These are phyloP conservation scores for Melinaea menophilus DNA, from an alignment of 2,888 invertebrate species.

Conservation along the genomic window DNA sequence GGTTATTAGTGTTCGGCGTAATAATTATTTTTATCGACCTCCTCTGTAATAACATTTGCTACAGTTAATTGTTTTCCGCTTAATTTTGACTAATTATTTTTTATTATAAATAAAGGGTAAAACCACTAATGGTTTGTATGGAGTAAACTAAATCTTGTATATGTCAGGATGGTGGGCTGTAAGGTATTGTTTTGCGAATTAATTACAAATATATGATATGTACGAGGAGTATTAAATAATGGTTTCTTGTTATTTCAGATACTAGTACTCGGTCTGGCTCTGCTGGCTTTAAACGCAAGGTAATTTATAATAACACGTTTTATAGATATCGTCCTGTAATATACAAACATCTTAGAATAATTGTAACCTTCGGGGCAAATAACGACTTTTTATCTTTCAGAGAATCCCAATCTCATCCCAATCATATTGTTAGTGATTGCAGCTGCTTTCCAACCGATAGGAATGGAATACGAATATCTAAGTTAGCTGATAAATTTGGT, in stretches of 20 bases:
- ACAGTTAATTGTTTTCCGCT: slow-evolving; percentile 30
- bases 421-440: slow-evolving; percentile 34
- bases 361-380: too few species aligned
- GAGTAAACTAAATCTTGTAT: neutral
- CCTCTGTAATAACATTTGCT: slow-evolving; percentile 31
- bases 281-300: slow-evolving; percentile 14
- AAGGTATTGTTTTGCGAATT: slow-evolving; percentile 12
- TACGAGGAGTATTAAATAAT: neutral
- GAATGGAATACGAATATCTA: slow-evolving; percentile 29
- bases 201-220: neutral
- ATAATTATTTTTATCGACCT: slow-evolving; percentile 19
- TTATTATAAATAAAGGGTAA: slow-evolving; percentile 24
- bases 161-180: slow-evolving; percentile 15
- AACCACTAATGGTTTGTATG: neutral
- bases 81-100: slow-evolving; percentile 30
- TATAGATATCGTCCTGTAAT: neutral
- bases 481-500: slow-evolving; percentile 33
- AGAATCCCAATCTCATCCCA: slow-evolving; percentile 3
- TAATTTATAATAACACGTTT: slow-evolving; percentile 3
- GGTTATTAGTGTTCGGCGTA: slow-evolving; percentile 15
- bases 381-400: neutral
- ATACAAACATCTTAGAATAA: too few species aligned
- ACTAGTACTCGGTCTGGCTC: slow-evolving; percentile 2
- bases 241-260: slow-evolving; percentile 8
- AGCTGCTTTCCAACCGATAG: slow-evolving; percentile 37